Conservation (phyloP, 2,113 vertebrate genomes). For the Murina feae region DNA sequence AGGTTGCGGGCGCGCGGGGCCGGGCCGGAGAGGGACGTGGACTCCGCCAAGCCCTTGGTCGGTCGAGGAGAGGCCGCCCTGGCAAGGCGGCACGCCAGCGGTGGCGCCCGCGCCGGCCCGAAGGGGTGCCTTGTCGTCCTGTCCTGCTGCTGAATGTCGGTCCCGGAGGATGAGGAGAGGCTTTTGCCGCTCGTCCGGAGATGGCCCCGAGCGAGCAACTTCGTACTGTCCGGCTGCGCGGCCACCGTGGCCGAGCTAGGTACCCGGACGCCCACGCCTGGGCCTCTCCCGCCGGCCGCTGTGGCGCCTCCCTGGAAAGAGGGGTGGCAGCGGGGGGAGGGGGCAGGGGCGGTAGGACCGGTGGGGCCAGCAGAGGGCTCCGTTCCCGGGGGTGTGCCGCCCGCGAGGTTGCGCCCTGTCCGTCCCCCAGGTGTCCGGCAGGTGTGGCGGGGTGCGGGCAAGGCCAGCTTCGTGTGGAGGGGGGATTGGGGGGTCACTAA, state of each 20-base stretch:
- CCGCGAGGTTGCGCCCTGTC: background rate
- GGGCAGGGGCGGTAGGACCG: background rate
- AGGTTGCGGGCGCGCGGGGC: background rate
- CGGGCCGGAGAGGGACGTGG: background rate
- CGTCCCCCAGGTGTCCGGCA: background rate
- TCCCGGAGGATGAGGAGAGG: slow-evolving; percentile 72
- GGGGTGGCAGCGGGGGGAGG: background rate
- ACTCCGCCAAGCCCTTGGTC: background rate
- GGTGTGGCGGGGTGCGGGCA: background rate
- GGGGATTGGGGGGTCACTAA: background rate
- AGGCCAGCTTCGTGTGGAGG: background rate
- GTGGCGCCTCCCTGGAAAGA: background rate
- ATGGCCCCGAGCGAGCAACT: slow-evolving; percentile 87
- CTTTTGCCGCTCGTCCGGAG: slow-evolving; percentile 71
- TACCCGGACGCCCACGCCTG: slow-evolving; percentile 64
- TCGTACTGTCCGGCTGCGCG: slow-evolving; percentile 86
- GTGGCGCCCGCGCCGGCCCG: background rate
- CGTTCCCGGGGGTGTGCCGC: background rate
- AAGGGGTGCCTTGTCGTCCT: slow-evolving; percentile 20
- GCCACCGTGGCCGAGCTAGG: slow-evolving; percentile 89
- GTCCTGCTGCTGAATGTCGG: slow-evolving; percentile 75
- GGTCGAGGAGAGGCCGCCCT: background rate
- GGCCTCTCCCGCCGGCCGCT: background rate
- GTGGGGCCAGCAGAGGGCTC: background rate
- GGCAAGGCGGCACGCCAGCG: background rate